Evolutionary conservation across 2,888 invertebrate genomes (phyloP).

Genomic region (Drosophila peninsularis): DNA sequence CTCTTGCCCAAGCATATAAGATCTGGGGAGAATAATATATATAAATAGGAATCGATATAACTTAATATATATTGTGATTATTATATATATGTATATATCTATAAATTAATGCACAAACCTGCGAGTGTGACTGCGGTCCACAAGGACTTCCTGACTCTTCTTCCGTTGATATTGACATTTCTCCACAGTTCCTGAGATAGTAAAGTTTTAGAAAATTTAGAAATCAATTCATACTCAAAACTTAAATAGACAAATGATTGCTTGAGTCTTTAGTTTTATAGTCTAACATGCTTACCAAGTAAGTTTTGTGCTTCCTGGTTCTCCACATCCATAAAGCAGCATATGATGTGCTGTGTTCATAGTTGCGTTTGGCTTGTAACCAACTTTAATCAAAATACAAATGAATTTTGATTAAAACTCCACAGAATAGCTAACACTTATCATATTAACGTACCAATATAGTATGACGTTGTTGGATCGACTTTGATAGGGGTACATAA

Average conservation of each 20-base stretch:
- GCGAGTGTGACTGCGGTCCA: constrained; percentile 88
- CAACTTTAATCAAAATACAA: constrained; percentile 86
- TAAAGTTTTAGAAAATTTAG: neutral
- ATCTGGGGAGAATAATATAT: constrained; percentile 86
- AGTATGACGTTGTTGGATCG: constrained; percentile 90
- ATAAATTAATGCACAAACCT: constrained; percentile 47
- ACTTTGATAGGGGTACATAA: constrained; percentile 95
- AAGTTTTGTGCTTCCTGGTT: constrained; percentile 85
- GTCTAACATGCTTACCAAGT: constrained; percentile 88
- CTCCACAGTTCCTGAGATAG: constrained; percentile 94
- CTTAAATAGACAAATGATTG: neutral
- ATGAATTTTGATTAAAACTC: neutral
- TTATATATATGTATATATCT: too few species aligned
- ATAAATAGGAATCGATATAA: neutral
- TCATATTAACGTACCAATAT: constrained; percentile 88
- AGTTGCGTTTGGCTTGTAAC: constrained; percentile 95
- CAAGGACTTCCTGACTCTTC: constrained; percentile 90
- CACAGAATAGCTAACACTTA: neutral
- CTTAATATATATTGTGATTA: neutral
- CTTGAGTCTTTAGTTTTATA: neutral
- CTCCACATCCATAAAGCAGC: constrained; percentile 94
- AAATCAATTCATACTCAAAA: neutral
- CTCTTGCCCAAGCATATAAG: constrained; percentile 97
- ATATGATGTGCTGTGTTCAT: constrained; percentile 97
- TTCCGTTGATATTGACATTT: constrained; percentile 89